Evolutionary conservation across 1,140 invertebrate species (phyloP).

Genomic region (Bombus superbus): DNA sequence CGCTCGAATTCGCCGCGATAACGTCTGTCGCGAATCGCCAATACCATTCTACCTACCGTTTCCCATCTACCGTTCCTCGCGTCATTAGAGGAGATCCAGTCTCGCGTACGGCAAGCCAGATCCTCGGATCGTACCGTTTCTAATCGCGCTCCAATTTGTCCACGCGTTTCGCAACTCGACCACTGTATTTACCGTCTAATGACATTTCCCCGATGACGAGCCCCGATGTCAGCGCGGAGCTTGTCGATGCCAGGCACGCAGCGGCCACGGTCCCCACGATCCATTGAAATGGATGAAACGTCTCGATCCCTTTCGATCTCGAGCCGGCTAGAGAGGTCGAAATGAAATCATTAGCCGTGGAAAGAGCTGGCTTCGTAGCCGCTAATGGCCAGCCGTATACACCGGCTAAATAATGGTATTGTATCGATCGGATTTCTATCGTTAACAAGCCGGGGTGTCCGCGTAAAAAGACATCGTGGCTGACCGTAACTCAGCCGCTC

Average conservation of each 20-base stretch:
- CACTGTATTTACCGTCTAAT: conserved; percentile 49
- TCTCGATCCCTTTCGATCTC: conserved; percentile 17
- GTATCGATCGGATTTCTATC: conserved; percentile 80
- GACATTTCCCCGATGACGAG: conserved; percentile 35
- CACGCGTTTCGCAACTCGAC: conserved; percentile 39
- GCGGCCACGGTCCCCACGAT: neutral
- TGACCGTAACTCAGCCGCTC: conserved; percentile 76
- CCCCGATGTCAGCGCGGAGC: conserved; percentile 8
- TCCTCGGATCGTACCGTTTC: conserved; percentile 28
- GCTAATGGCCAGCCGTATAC: conserved; percentile 73
- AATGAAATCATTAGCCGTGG: conserved; percentile 80
- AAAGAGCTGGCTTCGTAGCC: conserved; percentile 53
- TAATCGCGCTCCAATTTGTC: conserved; percentile 46
- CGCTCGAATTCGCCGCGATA: no score
- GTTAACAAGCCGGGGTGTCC: conserved; percentile 77
- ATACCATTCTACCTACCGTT: neutral
- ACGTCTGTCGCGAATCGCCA: neutral
- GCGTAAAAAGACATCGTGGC: conserved; percentile 75
- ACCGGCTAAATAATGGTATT: conserved; percentile 81
- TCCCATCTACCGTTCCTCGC: neutral
- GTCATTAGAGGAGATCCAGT: neutral
- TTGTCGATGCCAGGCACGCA: conserved; percentile 57
- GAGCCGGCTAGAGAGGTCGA: conserved; percentile 58
- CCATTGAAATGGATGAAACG: conserved; percentile 61
- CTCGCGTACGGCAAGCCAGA: neutral